Evolutionary conservation across 2,797 vertebrate species (phyloP), one percentile per base, ranked within the genome.

Genomic region (Falco peregrinus): DNA sequence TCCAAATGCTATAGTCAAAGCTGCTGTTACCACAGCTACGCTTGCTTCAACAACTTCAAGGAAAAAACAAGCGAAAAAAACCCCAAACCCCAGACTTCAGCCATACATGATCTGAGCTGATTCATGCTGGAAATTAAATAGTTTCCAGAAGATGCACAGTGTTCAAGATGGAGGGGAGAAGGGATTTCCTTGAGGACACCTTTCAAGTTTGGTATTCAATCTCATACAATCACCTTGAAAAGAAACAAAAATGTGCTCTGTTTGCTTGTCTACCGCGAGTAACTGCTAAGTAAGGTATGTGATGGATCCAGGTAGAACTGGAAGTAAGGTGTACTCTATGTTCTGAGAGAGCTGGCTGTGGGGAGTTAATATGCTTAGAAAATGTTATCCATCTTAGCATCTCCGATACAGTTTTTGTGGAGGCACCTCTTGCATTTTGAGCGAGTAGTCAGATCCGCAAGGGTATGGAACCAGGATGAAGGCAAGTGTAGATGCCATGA

Each of bases 311-410:
- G 11, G 35, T 28, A 19, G 80, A 57, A 20, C 8, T 22, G 45
- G 35, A 39, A 47, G 16, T 19, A 29, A 47, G 56, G 24, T 5
- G 13, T 11, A 18, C 20, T 47, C 28, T 24, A 8, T 0, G 0
- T 43, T 59, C 21, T 4, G 21, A 67, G n/a, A 14, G 14, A 63
- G 11, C 1, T 71, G 69, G 17, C 64, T 68, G 14, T 5, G 50
- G 29, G 31, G 17, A 57, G 31, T 57, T 31, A 22, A 54, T 22
- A 13, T 4, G 39, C 37, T 24, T 24, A 16, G 48, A 78, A 56
- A 31, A 26, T 29, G 16, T 76, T 17, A 25, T 4, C 56, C 13
- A 1, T 37, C 31, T 41, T 14, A 15, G 6, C 21, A 16, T 31
- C 33, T 35, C 59, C 16, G 33, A 8, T 20, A 22, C 1, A 3